Conservation (phyloP, 2,797 vertebrate genomes). For the Tiaroga cobitis region DNA sequence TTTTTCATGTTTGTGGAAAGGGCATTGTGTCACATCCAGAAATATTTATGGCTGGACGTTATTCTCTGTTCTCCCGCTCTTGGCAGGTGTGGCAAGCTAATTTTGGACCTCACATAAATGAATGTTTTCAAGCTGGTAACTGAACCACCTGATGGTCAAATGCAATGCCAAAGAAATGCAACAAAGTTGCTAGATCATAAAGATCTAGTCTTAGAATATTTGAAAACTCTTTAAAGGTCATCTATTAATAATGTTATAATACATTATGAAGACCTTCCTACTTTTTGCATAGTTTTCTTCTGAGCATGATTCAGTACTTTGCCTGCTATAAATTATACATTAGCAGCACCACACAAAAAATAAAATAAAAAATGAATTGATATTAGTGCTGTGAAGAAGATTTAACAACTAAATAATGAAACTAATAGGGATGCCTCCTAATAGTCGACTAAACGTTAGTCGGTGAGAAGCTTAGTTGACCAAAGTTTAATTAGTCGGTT, state of each 20-base stretch:
- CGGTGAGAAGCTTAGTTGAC: too few relatives aligned
- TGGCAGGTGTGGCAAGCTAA: neutral
- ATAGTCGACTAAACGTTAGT: too few relatives aligned
- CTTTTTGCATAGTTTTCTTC: neutral
- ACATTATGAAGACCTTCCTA: neutral
- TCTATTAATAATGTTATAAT: constrained; percentile 3
- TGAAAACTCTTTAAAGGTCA: neutral
- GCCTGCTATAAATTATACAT: neutral
- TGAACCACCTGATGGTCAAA: neutral
- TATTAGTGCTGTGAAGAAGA: neutral
- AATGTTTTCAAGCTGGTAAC: neutral
- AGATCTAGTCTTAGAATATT: neutral
- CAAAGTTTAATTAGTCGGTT: too few relatives aligned
- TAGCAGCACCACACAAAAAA: neutral
- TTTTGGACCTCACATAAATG: neutral
- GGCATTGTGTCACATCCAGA: neutral
- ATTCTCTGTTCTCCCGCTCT: neutral
- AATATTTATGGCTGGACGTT: neutral
- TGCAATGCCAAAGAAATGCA: neutral
- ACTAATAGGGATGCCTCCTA: too few relatives aligned
- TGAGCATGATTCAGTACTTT: neutral
- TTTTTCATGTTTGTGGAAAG: neutral
- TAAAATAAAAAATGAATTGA: neutral
- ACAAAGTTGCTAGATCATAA: neutral
- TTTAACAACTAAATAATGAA: neutral